Conservation (phyloP, 2,113 vertebrate species). For the Serilophus lunatus region DNA sequence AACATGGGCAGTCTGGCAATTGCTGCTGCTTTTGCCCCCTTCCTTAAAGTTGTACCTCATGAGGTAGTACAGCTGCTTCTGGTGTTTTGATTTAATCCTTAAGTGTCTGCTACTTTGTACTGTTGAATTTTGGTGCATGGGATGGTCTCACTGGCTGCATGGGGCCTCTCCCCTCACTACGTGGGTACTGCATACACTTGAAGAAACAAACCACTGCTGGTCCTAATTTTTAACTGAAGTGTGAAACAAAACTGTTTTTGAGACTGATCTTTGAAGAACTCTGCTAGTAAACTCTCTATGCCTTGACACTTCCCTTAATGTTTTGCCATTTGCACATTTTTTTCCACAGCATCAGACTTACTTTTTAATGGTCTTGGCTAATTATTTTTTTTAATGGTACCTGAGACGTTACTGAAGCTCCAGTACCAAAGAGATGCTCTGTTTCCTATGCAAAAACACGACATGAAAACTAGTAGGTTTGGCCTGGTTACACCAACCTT, state of each 20-base stretch:
- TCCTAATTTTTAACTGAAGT: not conserved
- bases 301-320: not conserved
- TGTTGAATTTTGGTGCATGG: not conserved
- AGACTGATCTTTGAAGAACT: not conserved
- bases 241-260: not conserved
- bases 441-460: not conserved
- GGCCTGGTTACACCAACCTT: not conserved
- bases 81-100: not conserved
- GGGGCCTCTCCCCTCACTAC: not conserved
- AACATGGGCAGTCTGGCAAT: not conserved
- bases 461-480: not conserved
- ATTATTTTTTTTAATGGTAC: not conserved
- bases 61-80: not conserved
- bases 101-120: not conserved
- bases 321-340: not conserved
- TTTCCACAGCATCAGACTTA: not conserved
- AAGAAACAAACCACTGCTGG: not conserved
- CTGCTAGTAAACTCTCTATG: not conserved
- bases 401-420: not conserved
- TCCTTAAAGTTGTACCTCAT: not conserved
- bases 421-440: not conserved
- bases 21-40: not conserved
- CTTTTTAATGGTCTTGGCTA: not conserved
- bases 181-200: fast-evolving
- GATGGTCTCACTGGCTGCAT: not conserved